These are phyloP conservation scores for Pectinophora gossypiella DNA, from an alignment of 1,140 invertebrate genomes.

Conservation along the genomic window DNA sequence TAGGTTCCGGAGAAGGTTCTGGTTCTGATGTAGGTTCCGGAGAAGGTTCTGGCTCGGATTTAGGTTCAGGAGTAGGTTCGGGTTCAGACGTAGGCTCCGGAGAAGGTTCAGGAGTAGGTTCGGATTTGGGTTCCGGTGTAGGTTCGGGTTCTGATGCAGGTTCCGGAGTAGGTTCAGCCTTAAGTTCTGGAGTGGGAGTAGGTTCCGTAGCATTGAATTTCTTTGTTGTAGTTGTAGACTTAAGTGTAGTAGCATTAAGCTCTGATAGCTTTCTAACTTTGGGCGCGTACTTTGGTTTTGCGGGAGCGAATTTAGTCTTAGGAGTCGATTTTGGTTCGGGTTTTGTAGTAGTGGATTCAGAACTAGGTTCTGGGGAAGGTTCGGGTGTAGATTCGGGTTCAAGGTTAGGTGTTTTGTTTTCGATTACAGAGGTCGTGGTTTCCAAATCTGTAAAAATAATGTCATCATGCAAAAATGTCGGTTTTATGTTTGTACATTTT, in stretches of 20 bases:
- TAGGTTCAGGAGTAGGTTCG: constrained; percentile 21
- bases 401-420: constrained; percentile 55
- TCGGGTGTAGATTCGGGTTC: constrained; percentile 59
- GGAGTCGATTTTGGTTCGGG: constrained; percentile 40
- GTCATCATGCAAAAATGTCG: constrained; percentile 43
- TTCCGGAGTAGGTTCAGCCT: constrained; percentile 30
- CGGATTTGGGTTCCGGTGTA: constrained; percentile 22
- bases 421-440: constrained; percentile 66
- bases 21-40: constrained; percentile 41
- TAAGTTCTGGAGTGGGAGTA: constrained; percentile 56
- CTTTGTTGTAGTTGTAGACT: constrained; percentile 7
- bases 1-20: constrained; percentile 47
- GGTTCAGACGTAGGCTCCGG: constrained; percentile 56
- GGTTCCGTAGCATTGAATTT: background rate
- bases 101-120: constrained; percentile 33
- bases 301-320: constrained; percentile 37
- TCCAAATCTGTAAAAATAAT: constrained; percentile 68
- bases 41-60: constrained; percentile 42
- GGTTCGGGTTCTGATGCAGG: constrained; percentile 20
- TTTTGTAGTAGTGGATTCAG: constrained; percentile 51
- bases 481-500: background rate
- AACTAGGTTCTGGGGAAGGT: constrained; percentile 46
- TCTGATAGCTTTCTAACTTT: constrained; percentile 16
- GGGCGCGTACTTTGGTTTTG: constrained; percentile 36
- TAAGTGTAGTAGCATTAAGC: constrained; percentile 16